phyloP scores from a whole-genome alignment of 1,140 invertebrate genomes.

The Apolygus lucorum region DNA sequence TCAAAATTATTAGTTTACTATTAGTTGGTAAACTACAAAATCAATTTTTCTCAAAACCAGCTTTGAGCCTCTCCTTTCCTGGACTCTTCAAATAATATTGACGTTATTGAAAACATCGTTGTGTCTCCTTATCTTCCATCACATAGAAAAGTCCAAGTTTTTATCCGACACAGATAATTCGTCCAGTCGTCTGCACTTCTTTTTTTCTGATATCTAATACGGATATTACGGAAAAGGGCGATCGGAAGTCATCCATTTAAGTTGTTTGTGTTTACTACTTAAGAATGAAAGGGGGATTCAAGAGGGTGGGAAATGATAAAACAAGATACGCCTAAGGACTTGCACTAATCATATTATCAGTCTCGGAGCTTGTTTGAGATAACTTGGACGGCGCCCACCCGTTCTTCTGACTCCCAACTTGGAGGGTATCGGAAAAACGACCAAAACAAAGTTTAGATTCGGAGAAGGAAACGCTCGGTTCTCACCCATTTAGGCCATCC shows the following conservation, averaged over 20 bases:
- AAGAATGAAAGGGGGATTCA: neutral
- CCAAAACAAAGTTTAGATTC: conserved; percentile 3
- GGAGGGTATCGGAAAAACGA: neutral
- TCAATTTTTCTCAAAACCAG: too few relatives aligned
- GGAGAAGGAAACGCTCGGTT: neutral
- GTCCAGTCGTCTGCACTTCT: too few relatives aligned
- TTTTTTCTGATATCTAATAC: neutral
- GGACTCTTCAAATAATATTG: too few relatives aligned
- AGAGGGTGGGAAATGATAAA: neutral
- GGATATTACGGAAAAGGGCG: neutral
- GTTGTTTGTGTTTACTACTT: conserved; percentile 14
- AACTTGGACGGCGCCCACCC: neutral
- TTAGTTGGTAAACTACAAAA: too few relatives aligned
- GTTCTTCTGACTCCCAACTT: neutral
- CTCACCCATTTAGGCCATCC: neutral
- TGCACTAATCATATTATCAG: conserved; percentile 13
- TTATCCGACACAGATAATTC: too few relatives aligned
- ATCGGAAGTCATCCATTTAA: conserved; percentile 9
- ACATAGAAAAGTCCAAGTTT: too few relatives aligned
- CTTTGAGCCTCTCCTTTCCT: too few relatives aligned
- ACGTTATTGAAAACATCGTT: too few relatives aligned
- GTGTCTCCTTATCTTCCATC: too few relatives aligned
- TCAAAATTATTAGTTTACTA: too few relatives aligned
- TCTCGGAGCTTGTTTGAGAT: neutral
- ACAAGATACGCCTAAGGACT: conserved; percentile 12